Evolutionary conservation across 2,797 vertebrate species (phyloP).

Genomic region (Pipistrellus nathusii): DNA sequence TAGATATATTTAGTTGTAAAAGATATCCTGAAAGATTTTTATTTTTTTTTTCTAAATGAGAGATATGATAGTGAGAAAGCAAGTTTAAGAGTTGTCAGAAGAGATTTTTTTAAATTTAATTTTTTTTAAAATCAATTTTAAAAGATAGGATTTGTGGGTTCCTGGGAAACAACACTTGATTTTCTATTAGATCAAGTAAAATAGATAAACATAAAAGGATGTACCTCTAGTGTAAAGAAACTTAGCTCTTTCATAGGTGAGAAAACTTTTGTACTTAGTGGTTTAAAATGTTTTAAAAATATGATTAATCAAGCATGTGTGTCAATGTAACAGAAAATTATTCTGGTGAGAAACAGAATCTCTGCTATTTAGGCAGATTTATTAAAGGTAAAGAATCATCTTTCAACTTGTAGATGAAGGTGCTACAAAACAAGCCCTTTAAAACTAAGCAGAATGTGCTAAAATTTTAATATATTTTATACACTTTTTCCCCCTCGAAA

Average conservation of each 20-base stretch:
- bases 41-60: background rate
- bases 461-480: background rate
- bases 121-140: background rate
- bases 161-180: background rate
- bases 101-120: background rate
- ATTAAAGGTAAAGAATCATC: background rate
- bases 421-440: background rate
- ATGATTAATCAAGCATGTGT: background rate
- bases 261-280: background rate
- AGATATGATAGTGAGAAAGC: background rate
- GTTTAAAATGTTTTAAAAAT: background rate
- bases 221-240: background rate
- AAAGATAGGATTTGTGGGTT: background rate
- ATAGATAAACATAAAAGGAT: conserved; percentile 20
- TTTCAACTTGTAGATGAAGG: background rate
- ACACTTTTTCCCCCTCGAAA: background rate
- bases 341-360: conserved; percentile 12
- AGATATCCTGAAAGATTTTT: background rate
- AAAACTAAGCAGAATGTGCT: background rate
- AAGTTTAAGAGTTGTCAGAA: background rate
- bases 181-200: conserved; percentile 1
- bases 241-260: background rate
- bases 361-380: background rate
- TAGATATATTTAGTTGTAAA: conserved; percentile 24
- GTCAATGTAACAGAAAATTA: background rate